phyloP scores from a whole-genome alignment of 1,140 invertebrate genomes.

The Vanessa atalanta region DNA sequence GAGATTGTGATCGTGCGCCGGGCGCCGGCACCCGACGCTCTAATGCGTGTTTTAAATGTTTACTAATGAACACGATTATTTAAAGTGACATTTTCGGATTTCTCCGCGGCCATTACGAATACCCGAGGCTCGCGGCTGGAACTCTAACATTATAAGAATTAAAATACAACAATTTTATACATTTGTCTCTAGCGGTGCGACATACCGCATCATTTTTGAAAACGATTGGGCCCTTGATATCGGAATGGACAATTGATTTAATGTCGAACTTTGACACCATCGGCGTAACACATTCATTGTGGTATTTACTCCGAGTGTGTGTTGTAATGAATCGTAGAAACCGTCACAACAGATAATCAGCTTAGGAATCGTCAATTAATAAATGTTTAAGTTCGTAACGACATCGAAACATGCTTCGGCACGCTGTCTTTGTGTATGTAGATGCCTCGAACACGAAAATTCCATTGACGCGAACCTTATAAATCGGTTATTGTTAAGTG shows the following conservation, averaged over 20 bases:
- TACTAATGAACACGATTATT: slow-evolving; percentile 80
- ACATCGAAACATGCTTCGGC: background rate
- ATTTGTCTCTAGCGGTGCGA: slow-evolving; percentile 40
- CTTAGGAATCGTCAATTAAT: slow-evolving; percentile 21
- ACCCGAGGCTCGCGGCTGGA: slow-evolving; percentile 42
- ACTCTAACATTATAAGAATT: slow-evolving; percentile 46
- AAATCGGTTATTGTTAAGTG: background rate
- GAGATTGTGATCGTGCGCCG: slow-evolving; percentile 65
- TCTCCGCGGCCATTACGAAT: slow-evolving; percentile 64
- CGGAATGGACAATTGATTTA: slow-evolving; percentile 47
- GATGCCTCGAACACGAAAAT: background rate
- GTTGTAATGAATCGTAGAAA: slow-evolving; percentile 17
- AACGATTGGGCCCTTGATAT: slow-evolving; percentile 40
- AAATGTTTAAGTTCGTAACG: background rate
- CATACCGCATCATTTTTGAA: slow-evolving; percentile 45
- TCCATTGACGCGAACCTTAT: background rate
- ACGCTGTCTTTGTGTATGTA: background rate
- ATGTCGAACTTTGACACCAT: slow-evolving; percentile 51
- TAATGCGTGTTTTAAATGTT: slow-evolving; percentile 79
- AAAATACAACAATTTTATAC: slow-evolving; percentile 62
- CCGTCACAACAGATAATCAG: slow-evolving; percentile 6
- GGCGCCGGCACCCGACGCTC: slow-evolving; percentile 70
- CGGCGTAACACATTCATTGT: slow-evolving; percentile 45
- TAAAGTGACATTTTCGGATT: slow-evolving; percentile 77
- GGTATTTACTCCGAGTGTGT: slow-evolving; percentile 14